These are phyloP conservation scores for Mellilla xanthometata DNA, from an alignment of 2,888 invertebrate genomes.

Conservation along the genomic window DNA sequence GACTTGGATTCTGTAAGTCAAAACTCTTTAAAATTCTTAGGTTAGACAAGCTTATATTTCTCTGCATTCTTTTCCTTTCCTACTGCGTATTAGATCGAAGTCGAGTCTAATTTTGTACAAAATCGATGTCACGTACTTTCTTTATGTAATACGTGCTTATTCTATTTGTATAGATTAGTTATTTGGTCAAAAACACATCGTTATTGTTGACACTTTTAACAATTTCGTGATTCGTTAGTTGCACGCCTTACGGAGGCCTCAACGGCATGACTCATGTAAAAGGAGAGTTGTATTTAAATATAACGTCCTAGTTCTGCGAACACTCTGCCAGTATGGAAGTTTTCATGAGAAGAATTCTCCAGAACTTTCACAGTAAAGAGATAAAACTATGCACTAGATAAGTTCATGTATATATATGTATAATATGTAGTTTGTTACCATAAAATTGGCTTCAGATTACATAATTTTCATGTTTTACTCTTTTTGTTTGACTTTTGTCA, in stretches of 20 bases:
- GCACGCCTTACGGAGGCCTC: constrained; percentile 31
- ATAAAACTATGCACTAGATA: constrained; percentile 16
- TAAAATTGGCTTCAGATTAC: constrained; percentile 36
- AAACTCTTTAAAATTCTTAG: constrained; percentile 40
- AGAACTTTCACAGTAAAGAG: neutral
- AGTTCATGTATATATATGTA: constrained; percentile 26
- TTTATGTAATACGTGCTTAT: neutral
- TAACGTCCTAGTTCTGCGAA: constrained; percentile 12
- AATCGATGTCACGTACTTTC: constrained; percentile 1
- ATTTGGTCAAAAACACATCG: neutral
- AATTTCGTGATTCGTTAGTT: constrained; percentile 35
- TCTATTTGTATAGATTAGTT: neutral
- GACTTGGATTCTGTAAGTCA: constrained; percentile 92
- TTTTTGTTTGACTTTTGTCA: too few species aligned
- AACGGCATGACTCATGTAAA: constrained; percentile 35
- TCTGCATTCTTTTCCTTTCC: constrained; percentile 64
- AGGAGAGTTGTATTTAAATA: constrained; percentile 19
- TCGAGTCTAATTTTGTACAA: constrained; percentile 55
- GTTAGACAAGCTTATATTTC: constrained; percentile 49
- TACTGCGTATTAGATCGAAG: constrained; percentile 70
- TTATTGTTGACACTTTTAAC: constrained; percentile 28
- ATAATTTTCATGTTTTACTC: constrained; percentile 34
- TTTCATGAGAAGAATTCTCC: neutral
- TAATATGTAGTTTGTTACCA: constrained; percentile 35
- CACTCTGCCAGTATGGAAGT: neutral